Evolutionary conservation across 2,797 vertebrate species (phyloP).

Genomic region (Pangasius macronema): DNA sequence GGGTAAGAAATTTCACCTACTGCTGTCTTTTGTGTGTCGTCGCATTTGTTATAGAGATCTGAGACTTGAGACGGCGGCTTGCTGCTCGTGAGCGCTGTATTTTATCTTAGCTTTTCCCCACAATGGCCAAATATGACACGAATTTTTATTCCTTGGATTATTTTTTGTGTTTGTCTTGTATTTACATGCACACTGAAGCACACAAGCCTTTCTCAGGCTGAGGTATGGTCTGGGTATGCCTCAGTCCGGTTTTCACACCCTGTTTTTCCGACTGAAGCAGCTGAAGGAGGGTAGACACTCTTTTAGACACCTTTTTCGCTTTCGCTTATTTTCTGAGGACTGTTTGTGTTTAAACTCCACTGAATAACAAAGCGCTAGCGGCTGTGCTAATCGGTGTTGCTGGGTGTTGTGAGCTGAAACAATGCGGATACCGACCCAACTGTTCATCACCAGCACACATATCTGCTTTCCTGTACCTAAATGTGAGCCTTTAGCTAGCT

Average conservation of each 20-base stretch:
- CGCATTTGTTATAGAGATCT: slow-evolving; percentile 37
- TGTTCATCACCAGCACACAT: neutral
- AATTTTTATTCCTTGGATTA: too few relatives aligned
- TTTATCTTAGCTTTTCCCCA: neutral
- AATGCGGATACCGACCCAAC: slow-evolving; percentile 27
- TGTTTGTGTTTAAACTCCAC: neutral
- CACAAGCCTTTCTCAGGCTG: neutral
- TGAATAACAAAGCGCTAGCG: neutral
- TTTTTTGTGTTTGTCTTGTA: neutral
- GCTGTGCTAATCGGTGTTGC: neutral
- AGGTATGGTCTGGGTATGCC: neutral
- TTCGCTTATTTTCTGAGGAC: neutral
- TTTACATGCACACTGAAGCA: neutral
- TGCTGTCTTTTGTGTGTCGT: slow-evolving; percentile 41
- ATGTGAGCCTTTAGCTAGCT: neutral
- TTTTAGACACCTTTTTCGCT: neutral
- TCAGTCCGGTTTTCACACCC: slow-evolving; percentile 67
- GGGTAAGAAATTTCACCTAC: slow-evolving; percentile 71
- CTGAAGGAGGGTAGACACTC: slow-evolving; percentile 34
- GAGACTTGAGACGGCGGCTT: slow-evolving; percentile 61
- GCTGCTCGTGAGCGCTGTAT: slow-evolving; percentile 47
- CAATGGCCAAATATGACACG: neutral
- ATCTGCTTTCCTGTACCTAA: neutral
- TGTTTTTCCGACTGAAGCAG: slow-evolving; percentile 56
- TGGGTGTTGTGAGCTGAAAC: slow-evolving; percentile 27